phyloP scores from a whole-genome alignment of 2,797 vertebrate species.

The Takifugu ocellatus region DNA sequence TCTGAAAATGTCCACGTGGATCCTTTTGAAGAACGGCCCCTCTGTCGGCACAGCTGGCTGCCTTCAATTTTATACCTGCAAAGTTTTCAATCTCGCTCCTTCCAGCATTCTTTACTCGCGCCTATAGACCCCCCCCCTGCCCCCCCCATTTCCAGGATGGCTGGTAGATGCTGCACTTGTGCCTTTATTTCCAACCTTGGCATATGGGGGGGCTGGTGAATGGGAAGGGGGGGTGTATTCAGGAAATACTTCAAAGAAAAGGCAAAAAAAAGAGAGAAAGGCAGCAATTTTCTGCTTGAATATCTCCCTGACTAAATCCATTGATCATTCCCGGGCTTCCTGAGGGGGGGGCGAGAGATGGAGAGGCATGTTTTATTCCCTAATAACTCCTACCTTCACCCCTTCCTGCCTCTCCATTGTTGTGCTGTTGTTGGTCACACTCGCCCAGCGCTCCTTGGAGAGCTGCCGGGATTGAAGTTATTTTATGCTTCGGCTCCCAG shows the following conservation, averaged over 20 bases:
- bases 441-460: constrained; percentile 89
- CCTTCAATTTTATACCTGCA: constrained; percentile 84
- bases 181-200: constrained; percentile 78
- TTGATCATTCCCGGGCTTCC: constrained; percentile 98
- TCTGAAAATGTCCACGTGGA: constrained; percentile 47
- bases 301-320: constrained; percentile 99
- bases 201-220: constrained; percentile 67
- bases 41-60: constrained; percentile 78
- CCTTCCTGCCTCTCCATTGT: constrained; percentile 85
- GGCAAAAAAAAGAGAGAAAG: constrained; percentile 74
- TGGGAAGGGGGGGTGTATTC: constrained; percentile 59
- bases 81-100: constrained; percentile 79
- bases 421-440: constrained; percentile 96
- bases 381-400: constrained; percentile 99
- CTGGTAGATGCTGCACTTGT: constrained; percentile 71
- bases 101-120: constrained; percentile 65
- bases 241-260: constrained; percentile 92
- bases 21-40: constrained; percentile 71
- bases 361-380: constrained; percentile 96
- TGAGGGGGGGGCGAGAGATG: constrained; percentile 90
- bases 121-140: constrained; percentile 53
- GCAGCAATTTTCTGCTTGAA: constrained; percentile 99
- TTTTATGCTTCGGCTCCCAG: constrained; percentile 98
- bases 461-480: constrained; percentile 97
- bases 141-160: constrained; percentile 66